These are phyloP conservation scores for Psilopsiagon aurifrons DNA, from an alignment of 2,113 vertebrate genomes.

Conservation along the genomic window DNA sequence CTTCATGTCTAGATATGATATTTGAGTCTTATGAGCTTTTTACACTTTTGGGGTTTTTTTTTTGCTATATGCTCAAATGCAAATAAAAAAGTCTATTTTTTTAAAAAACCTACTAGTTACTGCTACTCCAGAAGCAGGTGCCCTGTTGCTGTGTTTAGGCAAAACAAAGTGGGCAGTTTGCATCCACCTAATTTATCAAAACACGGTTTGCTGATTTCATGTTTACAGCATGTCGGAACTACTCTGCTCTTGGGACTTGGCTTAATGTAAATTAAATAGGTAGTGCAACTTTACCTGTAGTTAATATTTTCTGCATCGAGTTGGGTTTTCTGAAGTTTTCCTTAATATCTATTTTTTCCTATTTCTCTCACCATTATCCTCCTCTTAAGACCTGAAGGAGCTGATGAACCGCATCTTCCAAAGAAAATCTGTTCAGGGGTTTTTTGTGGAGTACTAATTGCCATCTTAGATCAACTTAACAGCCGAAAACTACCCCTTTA, in stretches of 20 bases:
- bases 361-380: not conserved
- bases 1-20: not conserved
- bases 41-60: not conserved
- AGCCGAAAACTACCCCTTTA: not conserved
- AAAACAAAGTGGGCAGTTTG: not conserved
- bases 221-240: slow-evolving; percentile 1
- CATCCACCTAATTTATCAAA: not conserved
- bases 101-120: not conserved
- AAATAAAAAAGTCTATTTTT: not conserved
- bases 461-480: not conserved
- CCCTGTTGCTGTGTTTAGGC: not conserved
- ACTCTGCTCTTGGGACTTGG: not conserved
- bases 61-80: not conserved
- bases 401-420: not conserved
- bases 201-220: not conserved
- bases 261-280: not conserved
- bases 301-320: not conserved
- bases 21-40: not conserved
- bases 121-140: not conserved
- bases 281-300: not conserved
- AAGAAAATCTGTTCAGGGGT: not conserved
- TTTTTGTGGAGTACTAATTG: not conserved
- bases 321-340: not conserved
- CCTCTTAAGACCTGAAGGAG: not conserved
- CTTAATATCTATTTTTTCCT: not conserved